These are phyloP conservation scores for Charina bottae DNA, from an alignment of 2,113 vertebrate genomes.

Conservation along the genomic window DNA sequence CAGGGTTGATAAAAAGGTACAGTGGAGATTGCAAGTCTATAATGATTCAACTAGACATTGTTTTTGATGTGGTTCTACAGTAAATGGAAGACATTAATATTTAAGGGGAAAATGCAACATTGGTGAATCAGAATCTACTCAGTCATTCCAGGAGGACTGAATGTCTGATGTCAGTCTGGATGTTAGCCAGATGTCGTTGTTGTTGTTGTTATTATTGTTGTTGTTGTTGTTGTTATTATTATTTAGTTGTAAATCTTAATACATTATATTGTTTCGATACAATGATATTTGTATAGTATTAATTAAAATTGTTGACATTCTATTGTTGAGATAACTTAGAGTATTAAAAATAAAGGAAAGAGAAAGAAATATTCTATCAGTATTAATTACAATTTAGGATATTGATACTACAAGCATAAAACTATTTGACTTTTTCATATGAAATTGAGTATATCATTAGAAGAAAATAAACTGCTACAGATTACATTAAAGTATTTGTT, in stretches of 20 bases:
- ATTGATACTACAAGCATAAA: not conserved
- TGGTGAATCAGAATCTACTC: slow-evolving; percentile 12
- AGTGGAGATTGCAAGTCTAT: not conserved
- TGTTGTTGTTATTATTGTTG: not conserved
- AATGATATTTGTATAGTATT: not conserved
- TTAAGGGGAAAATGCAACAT: slow-evolving; percentile 22
- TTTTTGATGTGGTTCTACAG: slow-evolving; percentile 11
- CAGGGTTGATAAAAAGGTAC: not conserved
- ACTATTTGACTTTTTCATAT: not conserved
- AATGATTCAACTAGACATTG: not conserved
- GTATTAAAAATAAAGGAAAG: no score
- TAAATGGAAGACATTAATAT: slow-evolving; percentile 38
- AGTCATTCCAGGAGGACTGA: slow-evolving; percentile 1
- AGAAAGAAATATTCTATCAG: no score
- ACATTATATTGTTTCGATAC: not conserved
- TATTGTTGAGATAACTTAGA: not conserved
- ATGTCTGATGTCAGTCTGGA: slow-evolving; percentile 10
- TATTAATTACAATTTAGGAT: not conserved
- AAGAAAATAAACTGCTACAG: not conserved
- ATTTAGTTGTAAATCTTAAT: not conserved
- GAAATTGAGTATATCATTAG: not conserved
- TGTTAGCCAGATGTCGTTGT: not conserved
- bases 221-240: not conserved
- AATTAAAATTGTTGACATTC: not conserved
- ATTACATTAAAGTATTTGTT: not conserved